Conservation (phyloP, 2,888 invertebrate species). For the Bombylius major region DNA sequence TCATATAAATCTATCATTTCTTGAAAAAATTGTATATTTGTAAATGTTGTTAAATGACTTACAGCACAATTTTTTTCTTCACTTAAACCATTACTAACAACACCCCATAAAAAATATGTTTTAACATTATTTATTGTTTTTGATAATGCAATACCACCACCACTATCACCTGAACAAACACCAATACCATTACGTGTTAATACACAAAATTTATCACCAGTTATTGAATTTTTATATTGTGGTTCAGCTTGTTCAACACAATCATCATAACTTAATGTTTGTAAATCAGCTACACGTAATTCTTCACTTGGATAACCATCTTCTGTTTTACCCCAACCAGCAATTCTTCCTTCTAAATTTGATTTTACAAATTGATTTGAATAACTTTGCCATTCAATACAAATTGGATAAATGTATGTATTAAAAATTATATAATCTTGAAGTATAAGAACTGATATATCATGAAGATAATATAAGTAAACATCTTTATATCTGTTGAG, state of each 20-base stretch:
- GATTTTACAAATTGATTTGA: constrained; percentile 6
- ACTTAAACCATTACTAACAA: constrained; percentile 19
- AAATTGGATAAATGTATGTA: constrained; percentile 29
- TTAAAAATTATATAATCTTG: constrained; percentile 22
- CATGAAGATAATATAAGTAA: constrained; percentile 20
- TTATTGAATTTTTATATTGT: constrained; percentile 16
- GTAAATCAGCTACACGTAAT: constrained; percentile 14
- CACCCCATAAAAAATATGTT: constrained; percentile 20
- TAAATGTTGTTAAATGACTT: constrained; percentile 11
- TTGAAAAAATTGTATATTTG: constrained; percentile 15
- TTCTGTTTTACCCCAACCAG: constrained; percentile 19
- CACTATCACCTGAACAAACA: constrained; percentile 24
- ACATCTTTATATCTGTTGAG: constrained; percentile 14
- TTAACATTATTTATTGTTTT: neutral
- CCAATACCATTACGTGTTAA: constrained; percentile 14
- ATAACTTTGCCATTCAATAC: constrained; percentile 22
- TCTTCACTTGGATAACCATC: constrained; percentile 8
- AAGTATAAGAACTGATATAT: constrained; percentile 30
- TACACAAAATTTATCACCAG: constrained; percentile 30
- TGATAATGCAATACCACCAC: constrained; percentile 20
- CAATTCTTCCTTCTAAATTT: constrained; percentile 12
- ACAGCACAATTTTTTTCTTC: neutral
- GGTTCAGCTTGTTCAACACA: constrained; percentile 14
- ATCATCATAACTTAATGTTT: constrained; percentile 12
- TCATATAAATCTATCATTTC: neutral